Evolutionary conservation across 1,140 invertebrate species (phyloP), one percentile per base, ranked within the genome.

Genomic region (Galendromus occidentalis): DNA sequence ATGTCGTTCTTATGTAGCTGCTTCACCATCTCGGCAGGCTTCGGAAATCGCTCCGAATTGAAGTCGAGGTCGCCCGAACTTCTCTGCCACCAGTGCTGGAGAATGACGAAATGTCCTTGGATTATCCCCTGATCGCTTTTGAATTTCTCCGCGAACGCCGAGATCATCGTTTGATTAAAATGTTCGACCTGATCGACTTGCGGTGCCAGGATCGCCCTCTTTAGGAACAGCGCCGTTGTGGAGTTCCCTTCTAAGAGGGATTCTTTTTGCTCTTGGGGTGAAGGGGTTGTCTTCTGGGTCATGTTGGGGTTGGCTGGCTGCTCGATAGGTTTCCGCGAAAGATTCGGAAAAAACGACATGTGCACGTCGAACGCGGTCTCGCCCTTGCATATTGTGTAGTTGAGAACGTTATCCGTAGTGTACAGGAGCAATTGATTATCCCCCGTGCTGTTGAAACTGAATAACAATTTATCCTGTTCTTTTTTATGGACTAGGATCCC

Each of bases 41-140:
- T 59, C 51, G 51, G 51, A 9, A 59, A 59, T 17, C 51, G 51
- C 17, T 59, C 33, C 2, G 51, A 17, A 9, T 59, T 33, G 51
- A 59, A 59, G 20, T 59, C 51, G 51, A 59, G 51, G 22, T 59
- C 51, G 33, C 51, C 51, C 22, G 51, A 59, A 25, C 51, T 59
- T 2, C 22, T 25, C 22, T 59, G 51, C 51, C 51, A 59, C 51
- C 51, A 59, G 20, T 59, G 51, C 25, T 59, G 51, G 9, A 59
- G 51, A 25, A 59, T 33, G 1, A 59, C 33, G 12, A 59, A 25
- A 59, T 59, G 51, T 14, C 25, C 51, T 25, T 59, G 51, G 33
- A 59, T 59, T 17, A 59, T 29, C 6, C 51, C 51, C 9, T 59
- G 14, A 25, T 59, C 51, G 33, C 51, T 59, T 22, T 59, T 59